A percentile compares a stretch with the other conserved stretches of the same genome.
Evolutionary conservation across 2,113 vertebrate genomes (phyloP).

Genomic region (Passer montanus): DNA sequence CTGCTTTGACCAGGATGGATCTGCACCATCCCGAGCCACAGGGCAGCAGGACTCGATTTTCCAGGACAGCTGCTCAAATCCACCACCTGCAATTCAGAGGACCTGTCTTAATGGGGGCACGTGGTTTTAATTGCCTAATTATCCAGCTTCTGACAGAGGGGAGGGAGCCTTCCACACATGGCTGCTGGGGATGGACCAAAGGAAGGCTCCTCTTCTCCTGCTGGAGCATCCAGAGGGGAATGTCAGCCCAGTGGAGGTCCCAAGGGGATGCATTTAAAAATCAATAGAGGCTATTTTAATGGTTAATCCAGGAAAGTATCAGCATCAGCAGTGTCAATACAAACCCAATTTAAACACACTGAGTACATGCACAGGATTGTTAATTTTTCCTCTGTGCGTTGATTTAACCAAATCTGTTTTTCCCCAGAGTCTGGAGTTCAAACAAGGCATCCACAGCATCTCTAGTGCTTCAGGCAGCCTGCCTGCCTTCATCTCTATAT

Average conservation of each 20-base stretch:
- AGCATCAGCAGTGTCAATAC: conserved; percentile 14
- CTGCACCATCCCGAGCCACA: not conserved
- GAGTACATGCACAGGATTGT: not conserved
- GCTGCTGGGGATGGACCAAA: accelerated
- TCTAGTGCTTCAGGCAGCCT: not conserved
- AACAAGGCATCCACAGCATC: not conserved
- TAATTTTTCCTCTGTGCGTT: not conserved
- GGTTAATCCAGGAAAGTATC: not conserved
- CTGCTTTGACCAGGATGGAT: not conserved
- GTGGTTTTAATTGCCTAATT: not conserved
- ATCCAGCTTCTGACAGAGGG: accelerated
- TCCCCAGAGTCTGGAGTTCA: not conserved
- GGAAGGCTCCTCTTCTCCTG: not conserved
- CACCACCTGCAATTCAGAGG: not conserved
- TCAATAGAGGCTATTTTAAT: conserved; percentile 13
- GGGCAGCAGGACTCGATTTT: not conserved
- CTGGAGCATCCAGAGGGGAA: not conserved
- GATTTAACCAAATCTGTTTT: not conserved
- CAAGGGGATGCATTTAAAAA: conserved; percentile 21
- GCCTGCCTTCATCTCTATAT: not conserved
- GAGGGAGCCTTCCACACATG: accelerated
- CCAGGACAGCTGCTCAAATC: not conserved
- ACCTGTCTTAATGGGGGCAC: not conserved
- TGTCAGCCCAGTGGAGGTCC: not conserved
- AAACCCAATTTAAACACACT: not conserved